Evolutionary conservation across 1,140 invertebrate species (phyloP).

Genomic region (Anoplolepis gracilipes): DNA sequence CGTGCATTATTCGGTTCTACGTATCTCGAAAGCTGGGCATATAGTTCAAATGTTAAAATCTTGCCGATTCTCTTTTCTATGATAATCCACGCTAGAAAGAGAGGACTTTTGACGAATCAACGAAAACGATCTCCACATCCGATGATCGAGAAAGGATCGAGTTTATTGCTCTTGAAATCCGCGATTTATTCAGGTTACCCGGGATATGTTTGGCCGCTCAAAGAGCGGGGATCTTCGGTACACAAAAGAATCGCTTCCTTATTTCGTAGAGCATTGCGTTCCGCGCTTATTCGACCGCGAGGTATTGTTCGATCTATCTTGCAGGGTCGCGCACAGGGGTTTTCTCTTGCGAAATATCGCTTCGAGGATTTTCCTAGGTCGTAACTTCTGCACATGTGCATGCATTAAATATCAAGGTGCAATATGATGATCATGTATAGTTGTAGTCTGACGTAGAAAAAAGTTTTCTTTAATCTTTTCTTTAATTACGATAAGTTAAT

Average conservation of each 20-base stretch:
- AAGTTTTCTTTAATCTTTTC: slow-evolving; percentile 12
- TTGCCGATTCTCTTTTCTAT: slow-evolving; percentile 43
- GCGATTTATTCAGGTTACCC: slow-evolving; percentile 72
- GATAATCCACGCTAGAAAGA: slow-evolving; percentile 67
- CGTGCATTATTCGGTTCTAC: slow-evolving; percentile 32
- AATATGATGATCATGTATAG: slow-evolving; percentile 7
- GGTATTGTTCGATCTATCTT: slow-evolving; percentile 64
- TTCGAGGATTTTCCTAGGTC: slow-evolving; percentile 31
- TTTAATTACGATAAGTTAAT: background rate
- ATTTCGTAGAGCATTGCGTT: slow-evolving; percentile 63
- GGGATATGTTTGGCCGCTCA: slow-evolving; percentile 62
- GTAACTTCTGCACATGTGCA: background rate
- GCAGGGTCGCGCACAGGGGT: background rate
- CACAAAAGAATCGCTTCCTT: slow-evolving; percentile 73
- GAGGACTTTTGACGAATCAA: slow-evolving; percentile 63
- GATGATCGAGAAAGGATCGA: slow-evolving; percentile 51
- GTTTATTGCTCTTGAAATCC: slow-evolving; percentile 67
- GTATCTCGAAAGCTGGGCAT: slow-evolving; percentile 44
- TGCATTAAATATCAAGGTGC: slow-evolving; percentile 48
- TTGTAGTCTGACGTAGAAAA: slow-evolving; percentile 15
- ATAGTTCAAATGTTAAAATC: slow-evolving; percentile 37
- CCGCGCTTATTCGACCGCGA: slow-evolving; percentile 69
- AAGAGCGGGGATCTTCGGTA: slow-evolving; percentile 62
- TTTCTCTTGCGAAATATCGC: slow-evolving; percentile 49
- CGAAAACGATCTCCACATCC: slow-evolving; percentile 57